Conservation (phyloP, 2,113 vertebrate species). For the Pterocles orientalis region DNA sequence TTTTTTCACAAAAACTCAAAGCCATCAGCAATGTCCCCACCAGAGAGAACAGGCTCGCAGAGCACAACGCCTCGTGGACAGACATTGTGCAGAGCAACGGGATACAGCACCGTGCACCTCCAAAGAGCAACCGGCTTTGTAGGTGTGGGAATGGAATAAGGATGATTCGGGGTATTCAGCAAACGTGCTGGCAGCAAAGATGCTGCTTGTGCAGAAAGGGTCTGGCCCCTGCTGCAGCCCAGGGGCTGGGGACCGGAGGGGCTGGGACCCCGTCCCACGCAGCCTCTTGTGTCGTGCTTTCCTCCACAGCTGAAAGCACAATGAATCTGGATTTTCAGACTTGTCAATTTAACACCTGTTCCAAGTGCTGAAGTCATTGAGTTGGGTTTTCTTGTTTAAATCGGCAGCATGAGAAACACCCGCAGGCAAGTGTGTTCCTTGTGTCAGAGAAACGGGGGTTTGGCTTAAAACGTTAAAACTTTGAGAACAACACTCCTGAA, state of each 20-base stretch:
- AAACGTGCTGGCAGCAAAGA: not conserved
- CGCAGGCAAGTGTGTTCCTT: not conserved
- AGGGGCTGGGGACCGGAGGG: not conserved
- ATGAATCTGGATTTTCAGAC: not conserved
- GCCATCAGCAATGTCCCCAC: not conserved
- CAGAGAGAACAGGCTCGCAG: not conserved
- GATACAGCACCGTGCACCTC: rapidly evolving
- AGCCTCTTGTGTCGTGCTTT: rapidly evolving
- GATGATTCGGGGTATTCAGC: not conserved
- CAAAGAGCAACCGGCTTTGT: not conserved
- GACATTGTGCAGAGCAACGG: not conserved
- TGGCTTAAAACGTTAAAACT: not conserved
- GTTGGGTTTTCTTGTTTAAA: not conserved
- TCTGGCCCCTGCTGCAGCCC: not conserved
- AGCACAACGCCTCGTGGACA: not conserved
- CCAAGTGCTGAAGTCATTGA: not conserved
- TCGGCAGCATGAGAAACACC: not conserved
- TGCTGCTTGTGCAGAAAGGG: not conserved
- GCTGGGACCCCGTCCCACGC: rapidly evolving
- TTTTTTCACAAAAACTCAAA: not conserved
- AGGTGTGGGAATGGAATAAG: not conserved
- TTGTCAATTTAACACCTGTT: not conserved
- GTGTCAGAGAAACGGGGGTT: not conserved
- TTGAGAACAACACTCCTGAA: not conserved
- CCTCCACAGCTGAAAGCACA: not conserved